Percentiles rank a stretch among this genome's conserved stretches.
These are phyloP conservation scores for Columba janthina DNA, from an alignment of 2,113 vertebrate species.

Conservation along the genomic window DNA sequence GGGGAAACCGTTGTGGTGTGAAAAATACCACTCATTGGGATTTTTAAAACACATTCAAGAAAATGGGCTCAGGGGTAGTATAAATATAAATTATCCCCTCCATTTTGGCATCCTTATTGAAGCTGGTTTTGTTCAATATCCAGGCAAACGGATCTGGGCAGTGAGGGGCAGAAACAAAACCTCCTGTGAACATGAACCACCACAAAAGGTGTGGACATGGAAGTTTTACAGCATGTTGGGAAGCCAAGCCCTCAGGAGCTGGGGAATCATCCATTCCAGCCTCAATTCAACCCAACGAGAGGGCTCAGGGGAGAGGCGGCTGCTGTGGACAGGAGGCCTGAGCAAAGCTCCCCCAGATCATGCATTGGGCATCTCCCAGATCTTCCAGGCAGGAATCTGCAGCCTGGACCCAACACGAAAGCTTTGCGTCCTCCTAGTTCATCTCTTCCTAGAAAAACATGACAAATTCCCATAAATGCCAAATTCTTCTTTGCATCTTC, in stretches of 20 bases:
- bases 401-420: not conserved
- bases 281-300: rapidly evolving
- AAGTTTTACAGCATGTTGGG: not conserved
- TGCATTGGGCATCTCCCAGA: rapidly evolving
- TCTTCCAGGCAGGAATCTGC: not conserved
- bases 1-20: not conserved
- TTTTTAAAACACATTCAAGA: not conserved
- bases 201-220: rapidly evolving
- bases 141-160: not conserved
- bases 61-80: not conserved
- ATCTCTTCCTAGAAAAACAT: not conserved
- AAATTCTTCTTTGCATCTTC: not conserved
- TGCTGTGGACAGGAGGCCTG: rapidly evolving
- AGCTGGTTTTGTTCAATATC: not conserved
- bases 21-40: not conserved
- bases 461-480: rapidly evolving
- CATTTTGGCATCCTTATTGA: not conserved
- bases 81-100: not conserved
- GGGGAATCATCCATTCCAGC: not conserved
- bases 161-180: not conserved
- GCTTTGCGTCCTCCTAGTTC: not conserved
- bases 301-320: rapidly evolving
- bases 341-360: not conserved
- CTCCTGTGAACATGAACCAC: not conserved
- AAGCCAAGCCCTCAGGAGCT: not conserved